Evolutionary conservation across 2,113 vertebrate genomes (phyloP), one percentile per base, ranked within the genome.

Genomic region (Lycaon pictus): DNA sequence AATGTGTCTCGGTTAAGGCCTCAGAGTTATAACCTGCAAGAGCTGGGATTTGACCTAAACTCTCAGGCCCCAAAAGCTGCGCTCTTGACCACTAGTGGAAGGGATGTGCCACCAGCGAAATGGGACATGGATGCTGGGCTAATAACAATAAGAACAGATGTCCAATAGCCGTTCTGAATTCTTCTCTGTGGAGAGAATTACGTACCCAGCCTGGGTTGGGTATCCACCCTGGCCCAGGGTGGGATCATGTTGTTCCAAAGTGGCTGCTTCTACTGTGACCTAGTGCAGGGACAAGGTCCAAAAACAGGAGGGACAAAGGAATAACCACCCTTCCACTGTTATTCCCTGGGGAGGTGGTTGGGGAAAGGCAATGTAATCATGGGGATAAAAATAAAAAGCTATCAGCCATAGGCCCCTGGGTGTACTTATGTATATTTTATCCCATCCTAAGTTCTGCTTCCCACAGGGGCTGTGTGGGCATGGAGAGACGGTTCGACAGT

Each of bases 361-460:
- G 77, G 63, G 81, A 88, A 85, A 89, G 43, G 62, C 76, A 81
- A 53, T 74, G 94, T 60, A 43, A 87, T 62, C 56, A 53, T 2
- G 13, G 8, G 51, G 51, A 85, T 81, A 85, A 96, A 94, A 93
- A 74, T n/a, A 77, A 93, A 74, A 88, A 88, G 56, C 29, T 60
- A 5, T 11, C 53, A 48, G 32, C 51, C 76, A 67, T 58, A 90
- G 25, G 37, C 25, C 29, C 74, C 82, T 62, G 32, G 1, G 19
- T 37, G 23, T 77, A 32, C 15, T 60, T 53, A 17, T 32, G 58
- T 80, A 67, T 22, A n/a, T 23, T 58, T 15, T 55, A 83, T n/a
- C 22, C 55, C 11, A 60, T 29, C 19, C n/a, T 67, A 71, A 74
- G 29, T 77, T 67, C 83, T 74, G 51, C 55, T 81, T n/a, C 60